Evolutionary conservation across 2,113 vertebrate species (phyloP), one percentile per base, ranked within the genome.

Genomic region (Accipiter cooperii): DNA sequence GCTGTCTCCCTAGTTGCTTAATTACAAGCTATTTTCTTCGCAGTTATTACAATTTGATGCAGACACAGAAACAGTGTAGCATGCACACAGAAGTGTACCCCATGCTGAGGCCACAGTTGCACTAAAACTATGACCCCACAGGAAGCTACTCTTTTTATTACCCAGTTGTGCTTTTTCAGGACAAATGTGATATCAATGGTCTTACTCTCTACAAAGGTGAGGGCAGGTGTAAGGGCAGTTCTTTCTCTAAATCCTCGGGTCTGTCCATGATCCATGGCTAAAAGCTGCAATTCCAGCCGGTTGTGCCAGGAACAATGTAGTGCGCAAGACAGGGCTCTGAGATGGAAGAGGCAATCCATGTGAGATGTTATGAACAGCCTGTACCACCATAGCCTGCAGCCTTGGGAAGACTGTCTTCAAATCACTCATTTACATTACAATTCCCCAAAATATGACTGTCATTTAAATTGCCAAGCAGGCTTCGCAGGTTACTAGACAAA

Each of bases 11-110:
- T 90, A 38, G 71, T 69, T 94, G 89, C 88, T 94, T 96, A 92
- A 96, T 95, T 97, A 87, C 87, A 76, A 89, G 57, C 89, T 94
- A 93, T 95, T 96, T 97, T 95, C 87, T 92, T 95, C 82, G 70
- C 94, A 93, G 84, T 96, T 94, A 74, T 47, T 95, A 84, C 85
- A 42, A 34, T 66, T 91, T 89, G 78, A 47, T 95, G 74, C 82
- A 91, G 94, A 91, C 63, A 91, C 78, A 87, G 76, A 96, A 90
- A 96, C 82, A 96, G 52, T 80, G 44, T 19, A 79, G 51, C 17
- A 1, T 34, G 54, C 47, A 70, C 85, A 83, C 58, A 60, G 42
- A 74, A 79, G 63, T 34, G 42, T 65, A n/a, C 78, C 81, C 51
- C 91, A 83, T 70, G 61, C 89, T 74, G 93, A 80, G 84, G 70